Evolutionary conservation across 1,140 invertebrate genomes (phyloP).

Genomic region (Condylostylus longicornis): DNA sequence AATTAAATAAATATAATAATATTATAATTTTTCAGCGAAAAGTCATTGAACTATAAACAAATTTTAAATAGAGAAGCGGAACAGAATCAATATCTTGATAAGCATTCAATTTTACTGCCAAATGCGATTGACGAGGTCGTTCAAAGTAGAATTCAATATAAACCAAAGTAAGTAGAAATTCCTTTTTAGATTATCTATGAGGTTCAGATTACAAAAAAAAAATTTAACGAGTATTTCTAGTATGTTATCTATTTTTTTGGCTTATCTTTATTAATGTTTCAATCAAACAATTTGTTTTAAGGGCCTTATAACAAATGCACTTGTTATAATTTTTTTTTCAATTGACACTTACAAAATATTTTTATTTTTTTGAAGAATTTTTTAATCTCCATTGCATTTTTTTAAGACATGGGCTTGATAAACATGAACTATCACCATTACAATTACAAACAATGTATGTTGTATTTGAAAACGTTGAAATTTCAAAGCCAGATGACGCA

Average conservation of each 20-base stretch:
- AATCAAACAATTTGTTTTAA: too few relatives aligned
- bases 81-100: conserved; percentile 34
- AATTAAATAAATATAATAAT: too few relatives aligned
- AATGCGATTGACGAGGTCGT: conserved; percentile 47
- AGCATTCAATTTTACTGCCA: conserved; percentile 42
- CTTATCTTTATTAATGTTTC: too few relatives aligned
- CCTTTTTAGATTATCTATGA: too few relatives aligned
- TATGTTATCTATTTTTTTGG: too few relatives aligned
- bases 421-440: conserved; percentile 37
- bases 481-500: conserved; percentile 43
- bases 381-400: too few relatives aligned
- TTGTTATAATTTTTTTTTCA: too few relatives aligned
- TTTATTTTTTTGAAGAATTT: too few relatives aligned
- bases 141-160: conserved; percentile 18
- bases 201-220: too few relatives aligned
- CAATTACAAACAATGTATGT: conserved; percentile 49
- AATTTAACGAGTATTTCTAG: too few relatives aligned
- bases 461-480: conserved; percentile 60
- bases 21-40: conserved; percentile 12
- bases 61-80: conserved; percentile 18
- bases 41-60: conserved; percentile 16
- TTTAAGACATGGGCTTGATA: conserved; percentile 27
- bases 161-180: conserved; percentile 15
- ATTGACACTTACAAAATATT: too few relatives aligned
- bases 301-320: too few relatives aligned